Conservation (phyloP, 2,888 invertebrate genomes). For the Drosophila phalerata region DNA sequence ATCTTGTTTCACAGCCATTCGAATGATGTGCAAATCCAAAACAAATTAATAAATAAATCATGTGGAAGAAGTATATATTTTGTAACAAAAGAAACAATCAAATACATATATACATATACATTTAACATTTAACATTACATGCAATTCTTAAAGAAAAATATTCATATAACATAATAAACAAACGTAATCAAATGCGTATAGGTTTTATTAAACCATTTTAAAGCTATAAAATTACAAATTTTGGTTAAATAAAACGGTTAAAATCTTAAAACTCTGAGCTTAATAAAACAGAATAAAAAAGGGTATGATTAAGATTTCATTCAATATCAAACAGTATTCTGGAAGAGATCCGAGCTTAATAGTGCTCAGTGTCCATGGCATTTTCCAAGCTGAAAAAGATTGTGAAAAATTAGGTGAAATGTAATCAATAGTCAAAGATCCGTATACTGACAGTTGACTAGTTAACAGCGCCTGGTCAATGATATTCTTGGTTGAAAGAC, state of each 20-base stretch:
- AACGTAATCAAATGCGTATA: not conserved
- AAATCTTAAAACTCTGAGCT: not conserved
- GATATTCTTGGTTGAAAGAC: constrained; percentile 33
- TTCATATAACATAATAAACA: constrained; percentile 1
- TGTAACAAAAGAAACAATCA: constrained; percentile 3
- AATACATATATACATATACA: not conserved
- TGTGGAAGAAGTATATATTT: constrained; percentile 7
- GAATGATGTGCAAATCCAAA: not conserved
- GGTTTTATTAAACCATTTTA: constrained; percentile 9
- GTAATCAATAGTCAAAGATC: not conserved
- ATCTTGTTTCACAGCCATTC: constrained; percentile 14
- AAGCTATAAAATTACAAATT: constrained; percentile 2
- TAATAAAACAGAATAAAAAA: not conserved
- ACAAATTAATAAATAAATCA: constrained; percentile 6
- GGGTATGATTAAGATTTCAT: not conserved
- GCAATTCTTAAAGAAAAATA: not conserved
- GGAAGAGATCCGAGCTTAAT: not conserved
- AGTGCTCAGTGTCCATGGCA: constrained; percentile 45
- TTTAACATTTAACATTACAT: too few species aligned
- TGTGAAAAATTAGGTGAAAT: not conserved
- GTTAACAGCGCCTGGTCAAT: constrained; percentile 43
- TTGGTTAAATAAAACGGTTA: not conserved
- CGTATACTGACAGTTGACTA: constrained; percentile 39
- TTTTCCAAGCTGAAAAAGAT: constrained; percentile 48
- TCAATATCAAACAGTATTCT: constrained; percentile 35